Evolutionary conservation across 2,797 vertebrate species (phyloP), one percentile per base, ranked within the genome.

Genomic region (Limnodromus scolopaceus): DNA sequence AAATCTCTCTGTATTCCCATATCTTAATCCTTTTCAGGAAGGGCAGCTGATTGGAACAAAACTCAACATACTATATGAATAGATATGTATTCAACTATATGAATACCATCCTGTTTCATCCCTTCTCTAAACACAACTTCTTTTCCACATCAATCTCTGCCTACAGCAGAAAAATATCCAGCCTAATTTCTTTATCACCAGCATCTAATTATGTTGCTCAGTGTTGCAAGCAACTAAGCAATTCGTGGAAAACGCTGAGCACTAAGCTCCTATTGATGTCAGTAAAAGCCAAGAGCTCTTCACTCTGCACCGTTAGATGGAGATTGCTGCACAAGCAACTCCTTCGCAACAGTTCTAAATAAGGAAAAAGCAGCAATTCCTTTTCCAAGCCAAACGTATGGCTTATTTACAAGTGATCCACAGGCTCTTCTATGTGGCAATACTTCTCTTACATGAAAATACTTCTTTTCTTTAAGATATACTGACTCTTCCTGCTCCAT

Each of bases 351-450:
- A 79, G 81, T 36, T 92, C 93, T 92, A 96, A 88, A 93, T 72
- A 95, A 94, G 89, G 95, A 61, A 65, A 86, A 71, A 84, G 54
- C 11, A 93, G 69, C 51, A 75, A 84, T 65, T 95, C 61, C 82
- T 86, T 89, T 84, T 53, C 34, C 66, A 51, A 90, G 85, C 48
- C 82, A 84, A 87, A 83, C 5, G 15, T 94, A 70, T 39, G 77
- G 79, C 49, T 81, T 93, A 85, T 93, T 88, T 88, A 88, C 69
- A 94, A 94, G 83, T 46, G 78, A 95, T 55, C 65, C 49, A 68
- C 61, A 39, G n/a, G 66, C 65, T 93, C 70, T n/a, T 66, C 91
- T 61, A 79, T 32, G 79, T 14, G 30, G 82, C 81, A 94, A 90
- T 34, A 57, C 16, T 75, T 78, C 34, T 28, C 74, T 91, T 65